A percentile compares a stretch with the other conserved stretches of the same genome.
Evolutionary conservation across 2,888 invertebrate species (phyloP).

Genomic region (Leptinotarsa haldemani): DNA sequence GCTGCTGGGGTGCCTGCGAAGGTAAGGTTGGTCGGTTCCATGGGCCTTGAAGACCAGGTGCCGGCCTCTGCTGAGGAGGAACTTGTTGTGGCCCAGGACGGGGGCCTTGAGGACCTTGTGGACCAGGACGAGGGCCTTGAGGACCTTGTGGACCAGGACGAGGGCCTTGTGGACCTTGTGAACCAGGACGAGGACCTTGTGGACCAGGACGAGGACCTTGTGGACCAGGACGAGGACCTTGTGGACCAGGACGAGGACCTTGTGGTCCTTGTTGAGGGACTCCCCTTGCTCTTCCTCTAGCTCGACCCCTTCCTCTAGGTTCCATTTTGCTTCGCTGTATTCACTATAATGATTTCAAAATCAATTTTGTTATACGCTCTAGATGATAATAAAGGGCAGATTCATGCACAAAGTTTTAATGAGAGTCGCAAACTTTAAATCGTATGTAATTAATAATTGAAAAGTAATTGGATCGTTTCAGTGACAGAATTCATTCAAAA

Average conservation of each 20-base stretch:
- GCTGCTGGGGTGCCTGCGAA: constrained; percentile 43
- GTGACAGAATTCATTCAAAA: no score
- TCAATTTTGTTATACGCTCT: no score
- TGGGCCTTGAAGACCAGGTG: constrained; percentile 40
- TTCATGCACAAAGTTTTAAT: no score
- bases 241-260: constrained; percentile 27
- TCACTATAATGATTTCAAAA: no score
- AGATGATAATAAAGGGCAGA: no score
- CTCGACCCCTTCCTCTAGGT: constrained; percentile 62
- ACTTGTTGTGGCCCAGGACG: constrained; percentile 37
- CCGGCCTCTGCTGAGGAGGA: constrained; percentile 21
- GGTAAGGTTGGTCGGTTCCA: constrained; percentile 51
- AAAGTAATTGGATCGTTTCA: no score
- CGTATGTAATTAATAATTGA: no score
- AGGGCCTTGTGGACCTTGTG: constrained; percentile 13
- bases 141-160: constrained; percentile 5
- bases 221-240: constrained; percentile 15
- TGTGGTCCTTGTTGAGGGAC: constrained; percentile 34
- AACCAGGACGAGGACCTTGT: neutral
- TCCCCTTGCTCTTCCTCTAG: constrained; percentile 58
- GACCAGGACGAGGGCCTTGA: neutral
- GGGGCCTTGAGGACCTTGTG: constrained; percentile 41
- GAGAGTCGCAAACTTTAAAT: no score
- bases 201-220: constrained; percentile 21
- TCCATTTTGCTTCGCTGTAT: constrained; percentile 40